A percentile compares a stretch with the other conserved stretches of the same genome.
These are phyloP conservation scores for Gadopsis marmoratus DNA, from an alignment of 2,797 vertebrate genomes.

Conservation along the genomic window DNA sequence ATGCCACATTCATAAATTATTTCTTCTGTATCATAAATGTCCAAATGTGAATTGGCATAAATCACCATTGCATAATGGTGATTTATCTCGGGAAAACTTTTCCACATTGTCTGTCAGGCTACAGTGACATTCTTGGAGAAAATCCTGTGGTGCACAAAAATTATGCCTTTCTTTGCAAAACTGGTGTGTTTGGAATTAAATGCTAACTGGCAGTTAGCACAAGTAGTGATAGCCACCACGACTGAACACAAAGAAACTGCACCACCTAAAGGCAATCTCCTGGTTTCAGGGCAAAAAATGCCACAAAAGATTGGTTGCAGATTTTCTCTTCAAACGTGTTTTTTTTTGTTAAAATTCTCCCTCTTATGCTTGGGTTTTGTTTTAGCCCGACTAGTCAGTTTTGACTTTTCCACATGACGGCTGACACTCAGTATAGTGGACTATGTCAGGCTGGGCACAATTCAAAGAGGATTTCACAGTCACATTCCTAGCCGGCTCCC, in stretches of 20 bases:
- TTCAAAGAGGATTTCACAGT: slow-evolving; percentile 78
- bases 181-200: slow-evolving; percentile 36
- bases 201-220: slow-evolving; percentile 39
- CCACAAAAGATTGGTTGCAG: slow-evolving; percentile 7
- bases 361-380: slow-evolving; percentile 8
- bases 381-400: slow-evolving; percentile 39
- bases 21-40: not conserved
- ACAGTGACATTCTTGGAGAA: not conserved
- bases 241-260: slow-evolving; percentile 35
- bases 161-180: slow-evolving; percentile 9
- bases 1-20: not conserved
- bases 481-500: slow-evolving; percentile 64
- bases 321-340: not conserved
- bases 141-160: not conserved
- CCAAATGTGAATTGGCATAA: not conserved
- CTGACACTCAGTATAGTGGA: slow-evolving; percentile 45
- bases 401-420: slow-evolving; percentile 54
- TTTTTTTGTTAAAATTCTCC: not conserved
- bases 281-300: slow-evolving; percentile 4
- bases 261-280: slow-evolving; percentile 26
- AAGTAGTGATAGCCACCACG: slow-evolving; percentile 15
- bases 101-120: not conserved
- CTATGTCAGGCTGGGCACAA: slow-evolving; percentile 62
- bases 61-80: not conserved
- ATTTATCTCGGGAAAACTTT: slow-evolving; percentile 4